Conservation (phyloP, 2,113 vertebrate genomes). For the Lontra canadensis region DNA sequence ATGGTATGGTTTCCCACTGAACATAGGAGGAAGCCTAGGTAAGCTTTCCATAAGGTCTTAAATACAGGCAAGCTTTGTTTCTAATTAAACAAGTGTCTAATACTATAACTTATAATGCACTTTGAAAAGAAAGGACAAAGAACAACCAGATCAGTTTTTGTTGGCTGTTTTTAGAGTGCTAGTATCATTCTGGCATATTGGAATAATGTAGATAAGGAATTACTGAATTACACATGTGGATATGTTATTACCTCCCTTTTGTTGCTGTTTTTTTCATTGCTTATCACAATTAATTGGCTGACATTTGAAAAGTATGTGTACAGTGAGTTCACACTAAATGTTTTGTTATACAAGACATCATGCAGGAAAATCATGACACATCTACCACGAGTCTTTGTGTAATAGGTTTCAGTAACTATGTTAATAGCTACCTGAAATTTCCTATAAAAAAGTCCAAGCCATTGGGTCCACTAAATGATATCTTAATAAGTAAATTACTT, state of each 20-base stretch:
- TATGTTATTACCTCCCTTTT: slow-evolving; percentile 21
- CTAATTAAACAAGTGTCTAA: slow-evolving; percentile 52
- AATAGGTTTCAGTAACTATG: not conserved
- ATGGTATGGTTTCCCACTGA: slow-evolving; percentile 37
- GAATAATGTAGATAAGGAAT: slow-evolving; percentile 37
- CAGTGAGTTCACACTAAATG: slow-evolving; percentile 42
- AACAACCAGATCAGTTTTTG: slow-evolving; percentile 14
- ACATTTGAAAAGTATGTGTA: slow-evolving; percentile 44
- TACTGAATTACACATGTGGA: not conserved
- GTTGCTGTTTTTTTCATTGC: not conserved
- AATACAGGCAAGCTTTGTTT: slow-evolving; percentile 51
- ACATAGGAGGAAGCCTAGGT: slow-evolving; percentile 25
- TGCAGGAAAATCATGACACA: not conserved
- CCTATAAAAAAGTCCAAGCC: slow-evolving; percentile 28
- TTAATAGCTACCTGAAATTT: slow-evolving; percentile 44
- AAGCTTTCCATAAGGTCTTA: slow-evolving; percentile 48
- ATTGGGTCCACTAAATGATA: slow-evolving; percentile 38
- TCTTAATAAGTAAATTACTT: slow-evolving; percentile 24
- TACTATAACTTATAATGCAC: slow-evolving; percentile 61
- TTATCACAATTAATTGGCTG: slow-evolving; percentile 52
- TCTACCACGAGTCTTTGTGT: not conserved
- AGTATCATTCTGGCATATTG: slow-evolving; percentile 45
- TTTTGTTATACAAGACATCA: not conserved
- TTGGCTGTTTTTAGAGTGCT: slow-evolving; percentile 28
- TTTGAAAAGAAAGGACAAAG: slow-evolving; percentile 43